These are phyloP conservation scores for Tragelaphus oryx DNA, from an alignment of 2,797 vertebrate species.

Conservation along the genomic window DNA sequence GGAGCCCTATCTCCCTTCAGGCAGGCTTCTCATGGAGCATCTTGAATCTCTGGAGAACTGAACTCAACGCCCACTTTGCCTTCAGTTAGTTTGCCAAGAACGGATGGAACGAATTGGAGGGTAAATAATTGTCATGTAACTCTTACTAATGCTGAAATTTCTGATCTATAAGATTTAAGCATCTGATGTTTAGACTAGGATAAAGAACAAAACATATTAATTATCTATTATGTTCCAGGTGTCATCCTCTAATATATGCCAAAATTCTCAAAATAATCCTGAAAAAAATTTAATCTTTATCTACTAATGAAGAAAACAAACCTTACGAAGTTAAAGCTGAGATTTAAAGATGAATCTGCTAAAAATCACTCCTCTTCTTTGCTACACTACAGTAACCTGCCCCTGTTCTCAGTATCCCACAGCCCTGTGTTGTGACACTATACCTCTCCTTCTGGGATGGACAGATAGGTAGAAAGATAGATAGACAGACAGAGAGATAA, in stretches of 20 bases:
- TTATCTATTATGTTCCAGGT: neutral
- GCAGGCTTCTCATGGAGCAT: neutral
- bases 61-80: neutral
- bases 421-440: neutral
- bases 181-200: neutral
- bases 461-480: neutral
- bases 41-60: neutral
- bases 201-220: neutral
- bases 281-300: neutral
- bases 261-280: constrained; percentile 16
- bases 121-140: neutral
- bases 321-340: neutral
- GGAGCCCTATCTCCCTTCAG: neutral
- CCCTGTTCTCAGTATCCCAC: neutral
- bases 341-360: neutral
- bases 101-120: neutral
- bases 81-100: neutral
- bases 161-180: neutral
- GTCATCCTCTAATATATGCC: neutral
- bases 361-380: neutral
- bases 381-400: neutral
- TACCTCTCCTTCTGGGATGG: neutral
- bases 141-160: neutral
- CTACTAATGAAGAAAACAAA: constrained; percentile 11
- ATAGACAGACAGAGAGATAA: neutral